Percentiles rank a stretch among this genome's conserved stretches.
Conservation (phyloP, 92 coral and sea anemone genomes). For the Phenganax stokvisi region DNA sequence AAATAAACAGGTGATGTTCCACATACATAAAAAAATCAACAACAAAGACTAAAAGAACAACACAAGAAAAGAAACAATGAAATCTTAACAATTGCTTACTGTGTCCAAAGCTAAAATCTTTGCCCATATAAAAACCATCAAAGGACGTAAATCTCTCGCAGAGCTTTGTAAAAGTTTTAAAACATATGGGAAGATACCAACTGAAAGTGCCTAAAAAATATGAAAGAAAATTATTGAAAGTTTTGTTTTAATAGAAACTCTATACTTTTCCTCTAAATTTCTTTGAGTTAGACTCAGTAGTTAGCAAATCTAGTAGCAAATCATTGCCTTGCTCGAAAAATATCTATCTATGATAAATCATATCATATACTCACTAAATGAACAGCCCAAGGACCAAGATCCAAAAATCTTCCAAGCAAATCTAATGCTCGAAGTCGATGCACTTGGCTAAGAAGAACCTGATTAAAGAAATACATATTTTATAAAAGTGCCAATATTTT, state of each 20-base stretch:
- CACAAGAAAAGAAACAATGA: neutral
- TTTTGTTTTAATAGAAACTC: too few species aligned
- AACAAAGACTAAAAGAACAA: neutral
- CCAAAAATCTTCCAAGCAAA: constrained; percentile 81
- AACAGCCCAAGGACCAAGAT: constrained; percentile 98
- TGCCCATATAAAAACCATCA: constrained; percentile 96
- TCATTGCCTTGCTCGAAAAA: neutral
- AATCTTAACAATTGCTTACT: constrained; percentile 49
- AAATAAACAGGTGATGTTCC: neutral
- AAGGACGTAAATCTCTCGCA: constrained; percentile 86
- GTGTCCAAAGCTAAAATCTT: constrained; percentile 91
- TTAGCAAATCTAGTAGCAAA: neutral
- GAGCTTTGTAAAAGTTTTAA: constrained; percentile 89
- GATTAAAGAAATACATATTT: neutral
- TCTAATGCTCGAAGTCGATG: constrained; percentile 91
- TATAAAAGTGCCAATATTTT: neutral
- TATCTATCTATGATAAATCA: neutral
- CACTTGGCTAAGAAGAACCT: constrained; percentile 92
- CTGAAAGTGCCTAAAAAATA: constrained; percentile 78
- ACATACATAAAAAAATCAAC: neutral
- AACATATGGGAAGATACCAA: constrained; percentile 93
- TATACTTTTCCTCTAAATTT: too few species aligned
- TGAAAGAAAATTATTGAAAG: neutral
- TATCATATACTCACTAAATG: constrained; percentile 61
- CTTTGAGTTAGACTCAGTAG: too few species aligned